phyloP scores from a whole-genome alignment of 1,140 invertebrate genomes.

The Zaprionus capensis region DNA sequence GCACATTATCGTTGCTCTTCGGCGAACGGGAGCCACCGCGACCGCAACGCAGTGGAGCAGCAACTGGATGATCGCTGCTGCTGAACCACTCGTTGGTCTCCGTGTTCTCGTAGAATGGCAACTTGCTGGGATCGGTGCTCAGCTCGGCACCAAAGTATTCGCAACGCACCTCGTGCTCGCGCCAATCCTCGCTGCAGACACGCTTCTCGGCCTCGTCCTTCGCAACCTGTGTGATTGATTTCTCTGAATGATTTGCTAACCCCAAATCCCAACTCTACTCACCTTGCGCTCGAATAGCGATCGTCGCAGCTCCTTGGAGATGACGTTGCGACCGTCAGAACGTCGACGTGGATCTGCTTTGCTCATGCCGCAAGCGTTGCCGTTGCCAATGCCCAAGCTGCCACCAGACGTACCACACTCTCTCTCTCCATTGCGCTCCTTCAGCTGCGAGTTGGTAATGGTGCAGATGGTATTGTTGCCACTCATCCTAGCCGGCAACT shows the following conservation, averaged over 20 bases:
- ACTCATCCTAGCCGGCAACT: constrained; percentile 21
- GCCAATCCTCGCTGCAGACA: constrained; percentile 86
- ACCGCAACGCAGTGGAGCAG: constrained; percentile 80
- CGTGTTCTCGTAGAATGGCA: constrained; percentile 87
- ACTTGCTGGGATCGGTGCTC: constrained; percentile 86
- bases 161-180: constrained; percentile 87
- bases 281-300: constrained; percentile 90
- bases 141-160: constrained; percentile 87
- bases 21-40: constrained; percentile 51
- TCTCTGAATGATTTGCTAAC: not conserved
- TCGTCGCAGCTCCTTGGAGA: constrained; percentile 85
- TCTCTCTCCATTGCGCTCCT: constrained; percentile 35
- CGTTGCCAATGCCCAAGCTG: not conserved
- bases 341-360: constrained; percentile 22
- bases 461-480: constrained; percentile 53
- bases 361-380: not conserved
- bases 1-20: constrained; percentile 30
- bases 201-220: constrained; percentile 88
- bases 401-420: not conserved
- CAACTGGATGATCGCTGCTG: constrained; percentile 71
- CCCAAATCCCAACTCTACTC: not conserved
- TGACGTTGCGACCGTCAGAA: constrained; percentile 28
- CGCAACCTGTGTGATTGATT: constrained; percentile 86
- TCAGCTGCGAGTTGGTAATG: constrained; percentile 32
- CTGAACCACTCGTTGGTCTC: constrained; percentile 87